Percentiles rank a stretch among this genome's conserved stretches.
These are phyloP conservation scores for Papilio glaucus DNA, from an alignment of 1,140 invertebrate genomes.

Conservation along the genomic window DNA sequence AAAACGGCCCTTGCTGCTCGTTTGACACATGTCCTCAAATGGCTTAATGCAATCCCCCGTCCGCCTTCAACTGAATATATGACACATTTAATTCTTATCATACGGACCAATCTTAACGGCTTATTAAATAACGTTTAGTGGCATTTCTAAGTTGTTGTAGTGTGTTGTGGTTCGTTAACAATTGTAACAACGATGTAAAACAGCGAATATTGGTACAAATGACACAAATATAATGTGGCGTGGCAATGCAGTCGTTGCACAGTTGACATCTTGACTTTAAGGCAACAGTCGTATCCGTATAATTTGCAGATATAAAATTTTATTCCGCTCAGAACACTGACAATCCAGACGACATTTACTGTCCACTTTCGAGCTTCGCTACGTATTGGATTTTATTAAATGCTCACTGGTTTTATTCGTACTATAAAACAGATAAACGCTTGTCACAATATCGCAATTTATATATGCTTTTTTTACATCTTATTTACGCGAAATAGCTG, in stretches of 20 bases:
- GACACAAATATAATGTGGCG: background rate
- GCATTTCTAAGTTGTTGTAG: conserved; percentile 29
- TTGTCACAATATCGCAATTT: conserved; percentile 45
- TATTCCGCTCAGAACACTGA: conserved; percentile 67
- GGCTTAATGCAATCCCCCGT: conserved; percentile 55
- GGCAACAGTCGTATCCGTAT: conserved; percentile 61
- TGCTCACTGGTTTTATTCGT: conserved; percentile 52
- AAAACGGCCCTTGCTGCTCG: conserved; percentile 44
- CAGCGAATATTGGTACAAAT: background rate
- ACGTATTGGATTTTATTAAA: conserved; percentile 63
- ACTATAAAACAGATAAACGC: conserved; percentile 46
- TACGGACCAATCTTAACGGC: conserved; percentile 34
- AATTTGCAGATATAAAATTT: conserved; percentile 73
- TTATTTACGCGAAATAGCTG: conserved; percentile 21
- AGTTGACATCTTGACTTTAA: conserved; percentile 42
- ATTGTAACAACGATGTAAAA: background rate
- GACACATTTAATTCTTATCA: conserved; percentile 54
- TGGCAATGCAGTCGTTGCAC: conserved; percentile 14
- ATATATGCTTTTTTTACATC: conserved; percentile 24
- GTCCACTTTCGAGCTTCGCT: conserved; percentile 51
- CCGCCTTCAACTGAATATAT: conserved; percentile 44
- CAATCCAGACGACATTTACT: conserved; percentile 54
- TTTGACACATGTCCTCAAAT: conserved; percentile 58
- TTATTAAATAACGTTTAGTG: conserved; percentile 35
- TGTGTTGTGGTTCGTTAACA: background rate